phyloP scores from a whole-genome alignment of 2,113 vertebrate species.

The Datnioides undecimradiatus region DNA sequence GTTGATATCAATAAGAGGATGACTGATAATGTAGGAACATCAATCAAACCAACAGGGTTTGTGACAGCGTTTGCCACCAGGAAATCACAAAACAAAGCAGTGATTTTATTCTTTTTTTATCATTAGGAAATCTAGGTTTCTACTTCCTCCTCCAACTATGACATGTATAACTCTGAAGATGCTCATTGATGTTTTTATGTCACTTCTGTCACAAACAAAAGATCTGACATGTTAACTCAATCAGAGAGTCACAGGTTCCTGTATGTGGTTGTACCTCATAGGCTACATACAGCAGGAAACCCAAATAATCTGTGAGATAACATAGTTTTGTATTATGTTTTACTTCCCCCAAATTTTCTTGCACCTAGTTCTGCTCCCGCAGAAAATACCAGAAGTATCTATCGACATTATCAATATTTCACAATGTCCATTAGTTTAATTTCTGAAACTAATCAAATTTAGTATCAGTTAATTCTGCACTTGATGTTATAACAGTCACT shows the following conservation, averaged over 20 bases:
- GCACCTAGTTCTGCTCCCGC: background rate
- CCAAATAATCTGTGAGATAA: background rate
- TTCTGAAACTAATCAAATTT: background rate
- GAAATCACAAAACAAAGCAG: constrained; percentile 33
- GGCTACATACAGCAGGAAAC: constrained; percentile 34
- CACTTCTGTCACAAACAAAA: constrained; percentile 1
- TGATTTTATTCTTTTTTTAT: constrained; percentile 3
- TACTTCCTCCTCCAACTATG: constrained; percentile 20
- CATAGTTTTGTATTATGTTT: constrained; percentile 20
- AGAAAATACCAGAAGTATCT: background rate
- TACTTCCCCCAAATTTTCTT: constrained; percentile 30
- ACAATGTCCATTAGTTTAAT: background rate
- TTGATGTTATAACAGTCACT: background rate
- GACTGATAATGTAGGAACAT: constrained; percentile 24
- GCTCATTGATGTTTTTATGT: background rate
- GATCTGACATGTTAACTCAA: constrained; percentile 2
- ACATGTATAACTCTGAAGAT: background rate
- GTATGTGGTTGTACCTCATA: constrained; percentile 21
- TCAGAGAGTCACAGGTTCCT: constrained; percentile 1
- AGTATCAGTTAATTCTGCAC: background rate
- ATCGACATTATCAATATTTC: background rate
- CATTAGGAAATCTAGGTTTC: background rate
- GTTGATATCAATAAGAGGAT: constrained; percentile 18
- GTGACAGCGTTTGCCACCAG: background rate
- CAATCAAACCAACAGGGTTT: background rate